These are phyloP conservation scores for Drosophila rellima DNA, from an alignment of 2,888 invertebrate species.

Conservation along the genomic window DNA sequence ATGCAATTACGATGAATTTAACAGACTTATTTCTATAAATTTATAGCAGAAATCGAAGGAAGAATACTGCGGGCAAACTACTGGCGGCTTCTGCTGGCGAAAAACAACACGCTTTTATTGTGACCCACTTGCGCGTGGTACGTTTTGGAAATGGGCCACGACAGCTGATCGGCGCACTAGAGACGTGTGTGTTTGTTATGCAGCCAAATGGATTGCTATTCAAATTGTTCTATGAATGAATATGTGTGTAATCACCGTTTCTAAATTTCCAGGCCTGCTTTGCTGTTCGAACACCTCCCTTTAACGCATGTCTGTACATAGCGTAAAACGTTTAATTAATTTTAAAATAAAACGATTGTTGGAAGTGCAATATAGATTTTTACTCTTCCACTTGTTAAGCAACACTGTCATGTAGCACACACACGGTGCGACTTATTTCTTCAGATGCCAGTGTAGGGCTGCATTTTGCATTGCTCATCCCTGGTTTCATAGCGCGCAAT, in stretches of 20 bases:
- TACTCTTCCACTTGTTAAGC: constrained; percentile 6
- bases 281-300: constrained; percentile 78
- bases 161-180: constrained; percentile 56
- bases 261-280: constrained; percentile 81
- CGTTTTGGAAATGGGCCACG: constrained; percentile 37
- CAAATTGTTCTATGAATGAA: constrained; percentile 20
- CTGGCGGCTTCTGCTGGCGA: constrained; percentile 51
- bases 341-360: constrained; percentile 21
- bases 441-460: background rate
- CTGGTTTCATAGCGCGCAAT: background rate
- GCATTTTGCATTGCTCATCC: background rate
- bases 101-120: constrained; percentile 64
- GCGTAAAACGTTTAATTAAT: constrained; percentile 18
- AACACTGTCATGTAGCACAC: constrained; percentile 30
- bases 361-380: constrained; percentile 13
- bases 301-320: constrained; percentile 81
- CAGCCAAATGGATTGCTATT: constrained; percentile 22
- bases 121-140: constrained; percentile 55
- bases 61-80: constrained; percentile 58
- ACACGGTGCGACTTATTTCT: constrained; percentile 11
- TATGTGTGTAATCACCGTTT: constrained; percentile 70
- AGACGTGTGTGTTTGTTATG: constrained; percentile 44
- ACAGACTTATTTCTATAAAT: constrained; percentile 20
- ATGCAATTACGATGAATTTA: constrained; percentile 34
- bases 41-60: constrained; percentile 17